Percentiles rank a stretch among this genome's conserved stretches.
Conservation (phyloP, 1,140 invertebrate genomes). For the Bombus haemorrhoidalis region DNA sequence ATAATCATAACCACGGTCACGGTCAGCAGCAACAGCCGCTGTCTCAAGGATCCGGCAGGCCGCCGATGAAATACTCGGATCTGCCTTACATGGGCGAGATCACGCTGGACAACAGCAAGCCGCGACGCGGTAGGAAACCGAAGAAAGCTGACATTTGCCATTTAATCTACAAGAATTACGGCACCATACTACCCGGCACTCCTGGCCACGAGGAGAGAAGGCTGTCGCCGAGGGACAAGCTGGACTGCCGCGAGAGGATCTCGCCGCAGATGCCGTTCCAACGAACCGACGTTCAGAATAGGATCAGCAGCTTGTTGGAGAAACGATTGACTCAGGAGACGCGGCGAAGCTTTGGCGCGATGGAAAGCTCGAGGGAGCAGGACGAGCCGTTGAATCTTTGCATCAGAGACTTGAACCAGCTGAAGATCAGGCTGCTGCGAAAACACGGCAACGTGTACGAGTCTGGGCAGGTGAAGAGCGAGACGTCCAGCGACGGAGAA, state of each 20-base stretch:
- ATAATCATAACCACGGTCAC: slow-evolving; percentile 57
- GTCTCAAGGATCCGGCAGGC: slow-evolving; percentile 72
- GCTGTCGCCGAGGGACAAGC: slow-evolving; percentile 61
- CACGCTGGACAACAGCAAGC: slow-evolving; percentile 92
- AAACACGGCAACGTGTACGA: slow-evolving; percentile 85
- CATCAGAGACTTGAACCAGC: slow-evolving; percentile 87
- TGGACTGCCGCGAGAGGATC: slow-evolving; percentile 50
- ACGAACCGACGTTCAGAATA: slow-evolving; percentile 87
- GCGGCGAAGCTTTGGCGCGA: slow-evolving; percentile 72
- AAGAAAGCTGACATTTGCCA: slow-evolving; percentile 96
- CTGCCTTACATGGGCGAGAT: slow-evolving; percentile 95
- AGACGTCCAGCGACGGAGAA: slow-evolving; percentile 82
- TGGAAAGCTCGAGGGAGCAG: slow-evolving; percentile 79
- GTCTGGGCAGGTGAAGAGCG: slow-evolving; percentile 83
- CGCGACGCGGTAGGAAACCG: slow-evolving; percentile 91
- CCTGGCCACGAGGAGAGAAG: slow-evolving; percentile 82
- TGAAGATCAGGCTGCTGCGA: slow-evolving; percentile 85
- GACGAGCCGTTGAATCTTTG: slow-evolving; percentile 93
- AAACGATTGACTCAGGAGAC: slow-evolving; percentile 87
- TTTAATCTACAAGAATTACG: slow-evolving; percentile 95
- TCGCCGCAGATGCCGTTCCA: slow-evolving; percentile 76
- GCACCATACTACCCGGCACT: slow-evolving; percentile 90
- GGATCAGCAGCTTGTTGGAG: slow-evolving; percentile 87
- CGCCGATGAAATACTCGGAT: slow-evolving; percentile 89
- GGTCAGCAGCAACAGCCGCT: slow-evolving; percentile 39